These are phyloP conservation scores for Nilaparvata lugens DNA, from an alignment of 1,140 invertebrate genomes.

Conservation along the genomic window DNA sequence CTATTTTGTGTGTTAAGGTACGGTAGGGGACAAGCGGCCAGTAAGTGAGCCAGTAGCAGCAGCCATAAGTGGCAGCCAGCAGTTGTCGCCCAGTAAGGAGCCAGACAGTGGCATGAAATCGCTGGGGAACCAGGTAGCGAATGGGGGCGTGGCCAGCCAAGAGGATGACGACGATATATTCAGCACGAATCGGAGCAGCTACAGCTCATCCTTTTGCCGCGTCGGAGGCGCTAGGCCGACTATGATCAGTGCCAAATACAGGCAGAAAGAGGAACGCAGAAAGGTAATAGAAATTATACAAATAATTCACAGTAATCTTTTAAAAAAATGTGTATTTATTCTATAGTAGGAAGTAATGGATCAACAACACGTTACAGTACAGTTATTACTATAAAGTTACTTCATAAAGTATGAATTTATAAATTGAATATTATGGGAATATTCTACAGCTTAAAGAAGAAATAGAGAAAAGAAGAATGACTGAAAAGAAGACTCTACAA, in stretches of 20 bases:
- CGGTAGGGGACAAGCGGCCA: neutral
- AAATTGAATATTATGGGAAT: no score
- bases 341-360: no score
- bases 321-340: no score
- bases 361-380: no score
- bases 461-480: no score
- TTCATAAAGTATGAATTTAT: no score
- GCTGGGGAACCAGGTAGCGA: conserved; percentile 11
- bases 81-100: neutral
- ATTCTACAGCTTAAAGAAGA: no score
- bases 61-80: neutral
- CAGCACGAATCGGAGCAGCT: conserved; percentile 11
- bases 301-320: no score
- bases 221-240: conserved; percentile 45
- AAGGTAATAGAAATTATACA: conserved; percentile 23
- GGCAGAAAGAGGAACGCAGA: conserved; percentile 73
- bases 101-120: conserved; percentile 17
- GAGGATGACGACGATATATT: conserved; percentile 8
- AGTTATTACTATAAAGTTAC: no score
- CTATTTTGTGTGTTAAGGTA: neutral
- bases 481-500: no score
- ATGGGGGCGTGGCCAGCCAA: neutral
- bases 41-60: neutral
- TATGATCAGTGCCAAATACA: conserved; percentile 77
- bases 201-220: conserved; percentile 22